phyloP scores from a whole-genome alignment of 2,888 invertebrate genomes.

The Chelonus formosanus region DNA sequence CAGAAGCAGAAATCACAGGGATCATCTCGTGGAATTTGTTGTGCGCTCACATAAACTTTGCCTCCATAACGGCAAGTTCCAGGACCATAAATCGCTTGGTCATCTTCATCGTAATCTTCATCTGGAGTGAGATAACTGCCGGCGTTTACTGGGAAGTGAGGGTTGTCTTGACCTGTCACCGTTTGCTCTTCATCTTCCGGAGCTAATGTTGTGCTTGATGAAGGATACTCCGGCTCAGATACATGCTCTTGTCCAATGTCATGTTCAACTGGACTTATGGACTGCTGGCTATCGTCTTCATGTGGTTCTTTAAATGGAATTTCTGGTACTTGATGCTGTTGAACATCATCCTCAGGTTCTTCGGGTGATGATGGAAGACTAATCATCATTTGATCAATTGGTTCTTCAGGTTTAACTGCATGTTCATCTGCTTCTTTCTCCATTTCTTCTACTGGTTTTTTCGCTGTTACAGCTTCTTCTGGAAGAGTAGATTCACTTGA shows the following conservation, averaged over 20 bases:
- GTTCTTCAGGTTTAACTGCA: slow-evolving; percentile 6
- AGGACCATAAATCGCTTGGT: slow-evolving; percentile 81
- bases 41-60: slow-evolving; percentile 91
- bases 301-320: slow-evolving; percentile 25
- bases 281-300: slow-evolving; percentile 44
- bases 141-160: slow-evolving; percentile 55
- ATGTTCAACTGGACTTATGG: slow-evolving; percentile 45
- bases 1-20: slow-evolving; percentile 98
- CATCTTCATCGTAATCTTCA: slow-evolving; percentile 81
- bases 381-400: background rate
- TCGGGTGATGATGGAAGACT: slow-evolving; percentile 7
- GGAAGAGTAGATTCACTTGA: slow-evolving; percentile 7
- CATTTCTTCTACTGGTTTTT: too few species aligned
- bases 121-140: slow-evolving; percentile 67
- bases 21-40: slow-evolving; percentile 93
- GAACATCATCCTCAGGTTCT: slow-evolving; percentile 21
- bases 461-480: slow-evolving; percentile 10
- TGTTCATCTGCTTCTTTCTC: slow-evolving; percentile 11
- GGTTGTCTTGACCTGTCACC: slow-evolving; percentile 51
- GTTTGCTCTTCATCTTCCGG: slow-evolving; percentile 54
- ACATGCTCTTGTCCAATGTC: slow-evolving; percentile 45
- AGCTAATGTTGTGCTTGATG: slow-evolving; percentile 33
- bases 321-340: slow-evolving; percentile 24
- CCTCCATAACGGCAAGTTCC: slow-evolving; percentile 93
- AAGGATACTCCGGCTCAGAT: slow-evolving; percentile 16